Evolutionary conservation across 2,113 vertebrate genomes (phyloP).

Genomic region (Dipodomys spectabilis): DNA sequence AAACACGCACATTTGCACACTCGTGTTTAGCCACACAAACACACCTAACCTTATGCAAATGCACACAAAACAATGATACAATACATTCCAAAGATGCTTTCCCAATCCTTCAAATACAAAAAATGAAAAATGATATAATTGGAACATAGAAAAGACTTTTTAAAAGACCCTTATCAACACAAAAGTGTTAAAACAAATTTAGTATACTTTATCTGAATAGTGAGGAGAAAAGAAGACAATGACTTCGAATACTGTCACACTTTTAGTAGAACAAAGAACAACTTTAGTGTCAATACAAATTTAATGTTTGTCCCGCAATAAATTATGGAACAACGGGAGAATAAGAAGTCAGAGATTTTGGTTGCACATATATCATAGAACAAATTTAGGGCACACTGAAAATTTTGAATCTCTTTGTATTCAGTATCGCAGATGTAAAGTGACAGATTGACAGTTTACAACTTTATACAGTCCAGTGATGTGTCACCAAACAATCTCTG

Average conservation of each 20-base stretch:
- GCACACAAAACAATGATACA: neutral
- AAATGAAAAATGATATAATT: neutral
- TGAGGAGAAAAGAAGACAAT: neutral
- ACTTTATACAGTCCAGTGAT: neutral
- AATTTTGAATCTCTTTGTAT: neutral
- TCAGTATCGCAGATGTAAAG: conserved; percentile 33
- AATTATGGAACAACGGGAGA: neutral
- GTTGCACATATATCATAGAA: neutral
- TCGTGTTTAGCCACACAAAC: neutral
- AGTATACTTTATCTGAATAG: neutral
- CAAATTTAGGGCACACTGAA: neutral
- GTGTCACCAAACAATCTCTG: neutral
- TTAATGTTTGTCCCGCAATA: neutral
- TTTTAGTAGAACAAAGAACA: neutral
- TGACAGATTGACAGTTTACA: neutral
- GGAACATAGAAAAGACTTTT: neutral
- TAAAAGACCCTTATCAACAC: neutral
- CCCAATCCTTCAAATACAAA: conserved; percentile 12
- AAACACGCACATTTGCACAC: neutral
- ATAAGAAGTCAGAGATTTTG: neutral
- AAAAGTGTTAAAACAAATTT: too few species aligned
- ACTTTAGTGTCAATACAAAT: neutral
- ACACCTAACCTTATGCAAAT: neutral
- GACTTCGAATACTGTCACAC: neutral
- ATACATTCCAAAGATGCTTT: neutral